Evolutionary conservation across 2,113 vertebrate species (phyloP).

Genomic region (Anseranas semipalmata): DNA sequence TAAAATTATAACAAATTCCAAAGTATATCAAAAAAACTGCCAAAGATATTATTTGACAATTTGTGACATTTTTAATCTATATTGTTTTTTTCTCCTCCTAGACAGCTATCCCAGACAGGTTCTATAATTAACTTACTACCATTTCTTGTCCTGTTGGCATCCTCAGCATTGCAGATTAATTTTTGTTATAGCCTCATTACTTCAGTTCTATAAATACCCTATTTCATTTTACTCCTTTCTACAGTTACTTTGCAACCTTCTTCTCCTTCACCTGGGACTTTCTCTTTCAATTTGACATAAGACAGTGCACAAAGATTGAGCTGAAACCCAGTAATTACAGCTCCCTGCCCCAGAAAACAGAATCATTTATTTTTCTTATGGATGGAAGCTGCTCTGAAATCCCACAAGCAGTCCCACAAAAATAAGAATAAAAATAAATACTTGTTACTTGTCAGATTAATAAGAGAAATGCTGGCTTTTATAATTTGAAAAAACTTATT

Average conservation of each 20-base stretch:
- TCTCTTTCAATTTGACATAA: constrained; percentile 32
- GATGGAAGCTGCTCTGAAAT: constrained; percentile 33
- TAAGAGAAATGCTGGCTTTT: neutral
- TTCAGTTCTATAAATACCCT: constrained; percentile 19
- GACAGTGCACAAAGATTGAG: constrained; percentile 20
- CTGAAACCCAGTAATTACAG: constrained; percentile 46
- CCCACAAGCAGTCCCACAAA: neutral
- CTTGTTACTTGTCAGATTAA: constrained; percentile 4
- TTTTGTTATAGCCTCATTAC: constrained; percentile 19
- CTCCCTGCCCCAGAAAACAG: neutral
- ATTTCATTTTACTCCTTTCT: constrained; percentile 1
- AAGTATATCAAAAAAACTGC: neutral
- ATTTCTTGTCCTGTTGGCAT: neutral
- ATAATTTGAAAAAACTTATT: neutral
- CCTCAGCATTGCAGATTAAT: constrained; percentile 18
- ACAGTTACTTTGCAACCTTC: neutral
- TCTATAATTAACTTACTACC: constrained; percentile 23
- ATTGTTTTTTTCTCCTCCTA: neutral
- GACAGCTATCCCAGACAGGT: neutral
- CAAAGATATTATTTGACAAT: neutral
- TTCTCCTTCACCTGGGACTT: constrained; percentile 21
- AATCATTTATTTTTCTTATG: constrained; percentile 42
- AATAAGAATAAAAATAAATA: neutral
- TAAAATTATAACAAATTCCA: neutral
- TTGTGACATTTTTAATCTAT: neutral